Evolutionary conservation across 1,140 invertebrate genomes (phyloP).

Genomic region (Bombus vancouverensis): DNA sequence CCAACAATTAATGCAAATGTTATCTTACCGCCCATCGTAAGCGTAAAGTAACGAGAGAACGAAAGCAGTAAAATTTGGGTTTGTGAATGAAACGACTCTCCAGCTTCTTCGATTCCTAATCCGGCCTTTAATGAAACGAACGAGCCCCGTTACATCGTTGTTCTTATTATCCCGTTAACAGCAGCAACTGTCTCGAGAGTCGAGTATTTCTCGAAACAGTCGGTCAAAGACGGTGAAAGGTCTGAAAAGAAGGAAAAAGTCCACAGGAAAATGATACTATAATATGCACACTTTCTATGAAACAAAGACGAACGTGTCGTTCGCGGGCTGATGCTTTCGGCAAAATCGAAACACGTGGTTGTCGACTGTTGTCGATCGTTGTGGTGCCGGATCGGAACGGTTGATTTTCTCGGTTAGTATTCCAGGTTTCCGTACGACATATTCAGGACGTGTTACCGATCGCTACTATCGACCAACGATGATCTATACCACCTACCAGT

Average conservation of each 20-base stretch:
- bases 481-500: slow-evolving; percentile 23
- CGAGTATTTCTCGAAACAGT: slow-evolving; percentile 3
- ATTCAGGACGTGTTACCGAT: slow-evolving; percentile 46
- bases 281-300: slow-evolving; percentile 60
- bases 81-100: neutral
- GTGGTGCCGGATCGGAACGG: slow-evolving; percentile 14
- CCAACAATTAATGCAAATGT: neutral
- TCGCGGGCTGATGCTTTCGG: slow-evolving; percentile 14
- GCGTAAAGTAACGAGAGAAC: neutral
- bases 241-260: slow-evolving; percentile 49
- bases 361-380: neutral
- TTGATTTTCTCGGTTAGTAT: slow-evolving; percentile 50
- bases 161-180: slow-evolving; percentile 24
- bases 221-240: slow-evolving; percentile 58
- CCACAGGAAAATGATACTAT: slow-evolving; percentile 35
- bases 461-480: slow-evolving; percentile 38
- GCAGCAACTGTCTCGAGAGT: neutral
- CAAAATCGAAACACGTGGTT: neutral
- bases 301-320: slow-evolving; percentile 20
- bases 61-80: neutral
- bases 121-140: slow-evolving; percentile 11
- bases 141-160: slow-evolving; percentile 16
- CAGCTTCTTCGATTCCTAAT: neutral
- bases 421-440: slow-evolving; percentile 21
- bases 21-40: neutral